Evolutionary conservation across 2,797 vertebrate species (phyloP), one percentile per base, ranked within the genome.

Genomic region (Lepus townsendii): DNA sequence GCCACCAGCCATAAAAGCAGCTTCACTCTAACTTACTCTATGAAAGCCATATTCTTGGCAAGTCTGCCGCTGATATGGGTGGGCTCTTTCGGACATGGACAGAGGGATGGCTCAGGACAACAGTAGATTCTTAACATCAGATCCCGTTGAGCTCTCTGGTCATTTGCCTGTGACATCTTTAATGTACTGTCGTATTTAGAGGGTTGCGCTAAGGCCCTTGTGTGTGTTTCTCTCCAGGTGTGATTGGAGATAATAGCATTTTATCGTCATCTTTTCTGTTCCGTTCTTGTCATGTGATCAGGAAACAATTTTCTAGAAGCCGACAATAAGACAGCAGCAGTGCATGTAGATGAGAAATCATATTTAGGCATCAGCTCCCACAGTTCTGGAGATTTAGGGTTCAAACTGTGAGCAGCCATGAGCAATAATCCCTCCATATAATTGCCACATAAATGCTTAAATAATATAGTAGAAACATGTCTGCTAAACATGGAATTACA

Each of bases 261-360:
- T 90, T 90, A 95, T 94, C 85, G 32, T 57, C 69, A 78, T 69
- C 19, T 71, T 80, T 60, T 85, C 66, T 60, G 30, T 30, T n/a
- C 71, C 35, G 82, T 89, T 88, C 66, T 80, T 95, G 78, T 94
- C 54, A 93, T 65, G 83, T 85, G 71, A 83, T 72, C 47, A 86
- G 80, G 86, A 87, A 91, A 91, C 52, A 90, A 52, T 68, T 91
- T 62, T 62, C 30, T 30, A 85, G 7, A 78, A 60, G 66, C 47
- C 68, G 72, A 42, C 42, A 47, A 47, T 47, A 76, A 47, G 68
- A 83, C 93, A 91, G 89, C 76, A 75, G 52, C 86, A 50, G 57
- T 72, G 91, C 90, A 50, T 86, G 62, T 50, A 69, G 83, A 72
- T 90, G 57, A 95, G 92, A 95, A 96, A 90, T 83, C 35, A 66